A percentile compares a stretch with the other conserved stretches of the same genome.
Conservation (phyloP, 2,888 invertebrate genomes). For the Agrilus cyanescens region DNA sequence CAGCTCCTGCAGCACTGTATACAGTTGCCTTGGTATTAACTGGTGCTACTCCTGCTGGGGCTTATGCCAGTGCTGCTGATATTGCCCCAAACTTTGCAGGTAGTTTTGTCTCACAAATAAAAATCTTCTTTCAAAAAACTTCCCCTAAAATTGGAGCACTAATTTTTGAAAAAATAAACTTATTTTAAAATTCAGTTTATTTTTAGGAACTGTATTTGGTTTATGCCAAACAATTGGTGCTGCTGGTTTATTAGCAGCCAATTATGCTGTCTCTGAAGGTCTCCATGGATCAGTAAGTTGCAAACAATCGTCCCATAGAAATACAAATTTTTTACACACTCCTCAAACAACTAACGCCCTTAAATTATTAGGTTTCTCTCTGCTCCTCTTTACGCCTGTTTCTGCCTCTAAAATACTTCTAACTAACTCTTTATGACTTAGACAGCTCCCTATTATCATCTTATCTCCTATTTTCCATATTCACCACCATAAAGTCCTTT, state of each 20-base stretch:
- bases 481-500: no score
- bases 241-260: slow-evolving; percentile 43
- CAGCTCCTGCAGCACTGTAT: slow-evolving; percentile 44
- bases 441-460: no score
- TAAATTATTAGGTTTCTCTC: no score
- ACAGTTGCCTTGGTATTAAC: slow-evolving; percentile 44
- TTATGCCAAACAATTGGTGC: slow-evolving; percentile 45
- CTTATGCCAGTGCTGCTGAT: slow-evolving; percentile 46
- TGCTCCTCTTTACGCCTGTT: no score
- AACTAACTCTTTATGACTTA: no score
- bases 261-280: slow-evolving; percentile 46
- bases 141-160: slow-evolving; percentile 21
- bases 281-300: slow-evolving; percentile 43
- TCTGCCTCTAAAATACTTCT: no score
- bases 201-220: slow-evolving; percentile 36
- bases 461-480: no score
- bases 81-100: slow-evolving; percentile 43
- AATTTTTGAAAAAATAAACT: slow-evolving; percentile 22
- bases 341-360: no score
- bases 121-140: no score
- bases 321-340: no score
- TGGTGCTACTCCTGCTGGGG: slow-evolving; percentile 46
- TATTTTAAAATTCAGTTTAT: slow-evolving; percentile 1
- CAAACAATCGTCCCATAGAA: slow-evolving; percentile 1
- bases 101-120: no score